Evolutionary conservation across 2,888 invertebrate genomes (phyloP).

Genomic region (Leptinotarsa tumamoca): DNA sequence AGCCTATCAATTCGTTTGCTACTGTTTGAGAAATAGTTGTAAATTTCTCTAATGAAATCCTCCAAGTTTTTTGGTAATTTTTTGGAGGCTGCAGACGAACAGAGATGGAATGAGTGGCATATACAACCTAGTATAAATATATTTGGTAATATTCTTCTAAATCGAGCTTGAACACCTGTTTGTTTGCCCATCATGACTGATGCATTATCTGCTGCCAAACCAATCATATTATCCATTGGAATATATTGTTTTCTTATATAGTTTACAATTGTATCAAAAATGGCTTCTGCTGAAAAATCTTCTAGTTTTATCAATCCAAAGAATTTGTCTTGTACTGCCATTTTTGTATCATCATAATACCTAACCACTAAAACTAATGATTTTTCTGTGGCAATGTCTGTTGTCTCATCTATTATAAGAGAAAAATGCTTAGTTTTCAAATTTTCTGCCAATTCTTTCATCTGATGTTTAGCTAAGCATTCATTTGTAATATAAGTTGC

Average conservation of each 20-base stretch:
- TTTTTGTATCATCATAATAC: slow-evolving; percentile 31
- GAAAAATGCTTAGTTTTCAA: slow-evolving; percentile 26
- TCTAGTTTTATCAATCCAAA: slow-evolving; percentile 28
- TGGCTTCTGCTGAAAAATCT: slow-evolving; percentile 6
- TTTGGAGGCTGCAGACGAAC: slow-evolving; percentile 32
- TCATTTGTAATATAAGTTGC: slow-evolving; percentile 15
- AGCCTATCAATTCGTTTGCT: slow-evolving; percentile 22
- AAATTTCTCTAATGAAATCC: slow-evolving; percentile 31
- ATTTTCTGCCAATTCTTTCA: background rate
- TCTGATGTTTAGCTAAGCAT: background rate
- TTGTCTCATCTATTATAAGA: slow-evolving; percentile 31
- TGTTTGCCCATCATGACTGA: slow-evolving; percentile 26
- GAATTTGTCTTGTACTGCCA: slow-evolving; percentile 22
- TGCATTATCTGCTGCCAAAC: slow-evolving; percentile 38
- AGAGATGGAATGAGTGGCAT: slow-evolving; percentile 35
- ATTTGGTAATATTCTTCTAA: slow-evolving; percentile 30
- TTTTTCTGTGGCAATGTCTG: slow-evolving; percentile 24
- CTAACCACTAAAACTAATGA: slow-evolving; percentile 32
- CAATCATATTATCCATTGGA: slow-evolving; percentile 27
- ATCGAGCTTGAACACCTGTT: slow-evolving; percentile 26
- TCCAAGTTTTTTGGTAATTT: slow-evolving; percentile 35
- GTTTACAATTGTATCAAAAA: slow-evolving; percentile 17
- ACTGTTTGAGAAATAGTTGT: slow-evolving; percentile 36
- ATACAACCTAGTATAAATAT: slow-evolving; percentile 34
- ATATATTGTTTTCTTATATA: slow-evolving; percentile 7